A percentile compares a stretch with the other conserved stretches of the same genome.
phyloP scores from a whole-genome alignment of 2,888 invertebrate species.

The Agonopterix heracliana region DNA sequence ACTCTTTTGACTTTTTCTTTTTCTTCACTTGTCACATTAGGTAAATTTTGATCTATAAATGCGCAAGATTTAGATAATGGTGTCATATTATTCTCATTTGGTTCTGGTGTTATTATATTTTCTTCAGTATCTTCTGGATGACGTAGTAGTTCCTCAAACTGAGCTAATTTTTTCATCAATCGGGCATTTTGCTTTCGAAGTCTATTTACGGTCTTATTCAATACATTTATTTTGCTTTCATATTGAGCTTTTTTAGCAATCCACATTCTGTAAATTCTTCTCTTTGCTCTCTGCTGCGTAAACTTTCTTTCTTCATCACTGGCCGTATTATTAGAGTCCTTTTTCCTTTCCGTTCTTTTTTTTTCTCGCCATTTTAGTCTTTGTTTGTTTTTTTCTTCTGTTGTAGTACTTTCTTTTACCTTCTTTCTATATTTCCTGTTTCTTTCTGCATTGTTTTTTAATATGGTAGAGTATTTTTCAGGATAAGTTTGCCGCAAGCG shows the following conservation, averaged over 20 bases:
- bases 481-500: too few relatives aligned
- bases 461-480: too few relatives aligned
- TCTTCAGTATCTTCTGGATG: slow-evolving; percentile 1
- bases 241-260: slow-evolving; percentile 1
- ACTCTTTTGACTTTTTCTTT: background rate
- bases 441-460: too few relatives aligned
- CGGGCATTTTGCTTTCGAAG: slow-evolving; percentile 3
- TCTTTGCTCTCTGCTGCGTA: background rate
- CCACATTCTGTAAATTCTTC: slow-evolving; percentile 2
- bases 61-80: background rate
- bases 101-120: slow-evolving; percentile 1
- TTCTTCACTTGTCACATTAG: background rate
- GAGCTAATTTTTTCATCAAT: slow-evolving; percentile 1
- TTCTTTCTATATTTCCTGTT: too few relatives aligned
- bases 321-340: too few relatives aligned
- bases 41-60: background rate
- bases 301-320: slow-evolving; percentile 1
- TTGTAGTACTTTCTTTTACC: too few relatives aligned
- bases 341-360: too few relatives aligned
- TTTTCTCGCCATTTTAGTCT: too few relatives aligned
- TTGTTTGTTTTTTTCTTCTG: too few relatives aligned
- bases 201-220: background rate
- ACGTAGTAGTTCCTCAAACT: slow-evolving; percentile 3
- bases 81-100: background rate
- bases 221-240: slow-evolving; percentile 2